Conservation (phyloP, 2,888 invertebrate species). For the Meiosimyza decipiens region DNA sequence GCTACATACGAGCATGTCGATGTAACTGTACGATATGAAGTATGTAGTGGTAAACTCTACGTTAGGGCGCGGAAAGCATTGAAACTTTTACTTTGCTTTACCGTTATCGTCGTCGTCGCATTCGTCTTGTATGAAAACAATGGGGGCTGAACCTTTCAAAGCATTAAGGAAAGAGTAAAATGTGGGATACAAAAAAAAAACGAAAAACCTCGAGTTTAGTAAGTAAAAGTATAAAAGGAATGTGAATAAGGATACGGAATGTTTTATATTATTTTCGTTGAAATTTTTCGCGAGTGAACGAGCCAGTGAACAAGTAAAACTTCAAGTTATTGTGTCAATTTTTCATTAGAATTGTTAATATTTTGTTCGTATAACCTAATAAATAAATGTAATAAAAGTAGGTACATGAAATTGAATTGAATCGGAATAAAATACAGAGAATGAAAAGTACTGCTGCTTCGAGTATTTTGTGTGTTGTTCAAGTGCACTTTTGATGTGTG, state of each 20-base stretch:
- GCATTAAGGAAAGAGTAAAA: too few species aligned
- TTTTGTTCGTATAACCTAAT: neutral
- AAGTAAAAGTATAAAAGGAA: too few species aligned
- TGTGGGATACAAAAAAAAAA: too few species aligned
- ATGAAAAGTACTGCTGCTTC: neutral
- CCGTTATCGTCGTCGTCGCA: conserved; percentile 3
- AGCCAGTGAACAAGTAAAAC: neutral
- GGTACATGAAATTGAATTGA: too few species aligned
- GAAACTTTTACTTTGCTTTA: conserved; percentile 18
- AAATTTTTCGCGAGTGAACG: too few species aligned
- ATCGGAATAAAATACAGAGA: too few species aligned
- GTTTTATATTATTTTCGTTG: too few species aligned
- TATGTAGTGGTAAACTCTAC: conserved; percentile 10
- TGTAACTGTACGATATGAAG: neutral
- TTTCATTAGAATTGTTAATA: conserved; percentile 27
- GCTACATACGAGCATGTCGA: neutral
- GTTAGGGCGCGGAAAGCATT: conserved; percentile 12
- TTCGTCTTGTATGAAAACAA: conserved; percentile 24
- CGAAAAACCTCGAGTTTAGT: too few species aligned
- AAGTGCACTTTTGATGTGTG: neutral
- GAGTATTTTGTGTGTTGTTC: neutral
- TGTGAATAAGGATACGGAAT: too few species aligned
- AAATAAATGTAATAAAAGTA: conserved; percentile 6
- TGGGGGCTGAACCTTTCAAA: neutral
- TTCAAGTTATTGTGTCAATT: conserved; percentile 28